Evolutionary conservation across 2,888 invertebrate species (phyloP).

Genomic region (Rotaria socialis): DNA sequence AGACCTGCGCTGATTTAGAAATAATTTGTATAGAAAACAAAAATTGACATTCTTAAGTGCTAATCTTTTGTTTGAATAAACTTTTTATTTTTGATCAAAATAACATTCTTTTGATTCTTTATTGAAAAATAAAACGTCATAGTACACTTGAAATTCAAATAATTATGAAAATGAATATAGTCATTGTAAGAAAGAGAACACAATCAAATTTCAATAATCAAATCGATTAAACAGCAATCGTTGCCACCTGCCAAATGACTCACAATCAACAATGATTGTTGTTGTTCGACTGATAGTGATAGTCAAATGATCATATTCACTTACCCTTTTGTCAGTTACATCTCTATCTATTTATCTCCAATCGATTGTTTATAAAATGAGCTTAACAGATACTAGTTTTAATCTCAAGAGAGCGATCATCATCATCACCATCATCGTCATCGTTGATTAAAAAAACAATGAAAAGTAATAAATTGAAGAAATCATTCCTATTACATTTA

Average conservation of each 20-base stretch:
- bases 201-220: not conserved
- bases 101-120: not conserved
- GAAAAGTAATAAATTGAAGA: not conserved
- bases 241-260: not conserved
- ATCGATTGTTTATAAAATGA: slow-evolving; percentile 23
- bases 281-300: not conserved
- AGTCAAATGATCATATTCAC: not conserved
- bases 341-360: slow-evolving; percentile 19
- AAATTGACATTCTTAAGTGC: not conserved
- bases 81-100: not conserved
- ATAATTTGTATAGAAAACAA: too few species aligned
- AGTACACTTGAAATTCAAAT: not conserved
- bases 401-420: slow-evolving; percentile 1
- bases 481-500: too few species aligned
- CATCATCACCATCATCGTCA: not conserved
- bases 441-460: not conserved
- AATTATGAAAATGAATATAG: not conserved
- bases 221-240: slow-evolving; percentile 13
- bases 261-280: slow-evolving; percentile 1
- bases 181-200: not conserved
- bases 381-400: not conserved
- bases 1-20: too few species aligned
- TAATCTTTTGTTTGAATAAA: slow-evolving; percentile 4
- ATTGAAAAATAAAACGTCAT: not conserved
- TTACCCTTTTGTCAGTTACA: slow-evolving; percentile 14